Evolutionary conservation across 2,113 vertebrate species (phyloP).

Genomic region (Phrynosoma platyrhinos): DNA sequence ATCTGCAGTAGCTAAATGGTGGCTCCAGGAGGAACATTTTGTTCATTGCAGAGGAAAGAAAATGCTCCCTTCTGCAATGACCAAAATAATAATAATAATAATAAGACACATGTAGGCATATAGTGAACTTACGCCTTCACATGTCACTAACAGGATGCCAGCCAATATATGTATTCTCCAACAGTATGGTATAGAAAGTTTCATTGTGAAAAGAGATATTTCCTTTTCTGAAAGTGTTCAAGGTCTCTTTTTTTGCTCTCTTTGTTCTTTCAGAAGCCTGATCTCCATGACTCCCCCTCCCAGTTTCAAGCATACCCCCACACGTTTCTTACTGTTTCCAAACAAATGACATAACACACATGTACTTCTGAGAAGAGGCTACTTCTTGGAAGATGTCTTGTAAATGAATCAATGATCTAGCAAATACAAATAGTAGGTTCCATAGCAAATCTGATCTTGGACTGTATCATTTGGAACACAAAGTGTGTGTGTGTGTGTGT

Average conservation of each 20-base stretch:
- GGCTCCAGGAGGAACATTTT: too few species aligned
- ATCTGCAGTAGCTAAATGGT: too few species aligned
- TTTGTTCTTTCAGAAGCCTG: not conserved
- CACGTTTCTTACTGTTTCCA: not conserved
- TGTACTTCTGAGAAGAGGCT: not conserved
- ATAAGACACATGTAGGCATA: too few species aligned
- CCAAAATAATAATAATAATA: too few species aligned
- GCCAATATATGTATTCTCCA: too few species aligned
- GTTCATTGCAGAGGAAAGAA: too few species aligned
- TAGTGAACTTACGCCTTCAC: too few species aligned
- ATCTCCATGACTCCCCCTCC: not conserved
- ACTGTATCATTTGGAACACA: not conserved
- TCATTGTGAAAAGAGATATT: not conserved
- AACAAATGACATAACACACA: not conserved
- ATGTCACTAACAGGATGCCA: too few species aligned
- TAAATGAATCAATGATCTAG: not conserved
- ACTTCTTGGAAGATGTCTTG: slow-evolving; percentile 4
- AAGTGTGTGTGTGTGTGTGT: not conserved
- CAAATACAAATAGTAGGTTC: not conserved
- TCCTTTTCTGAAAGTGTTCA: not conserved
- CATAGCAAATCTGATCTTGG: not conserved
- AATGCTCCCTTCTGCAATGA: too few species aligned
- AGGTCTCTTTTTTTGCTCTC: not conserved
- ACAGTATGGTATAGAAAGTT: not conserved
- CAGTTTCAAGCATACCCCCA: not conserved